Percentiles rank a stretch among this genome's conserved stretches.
phyloP scores from a whole-genome alignment of 2,113 vertebrate species.

The Machaerirhynchus nigripectus region DNA sequence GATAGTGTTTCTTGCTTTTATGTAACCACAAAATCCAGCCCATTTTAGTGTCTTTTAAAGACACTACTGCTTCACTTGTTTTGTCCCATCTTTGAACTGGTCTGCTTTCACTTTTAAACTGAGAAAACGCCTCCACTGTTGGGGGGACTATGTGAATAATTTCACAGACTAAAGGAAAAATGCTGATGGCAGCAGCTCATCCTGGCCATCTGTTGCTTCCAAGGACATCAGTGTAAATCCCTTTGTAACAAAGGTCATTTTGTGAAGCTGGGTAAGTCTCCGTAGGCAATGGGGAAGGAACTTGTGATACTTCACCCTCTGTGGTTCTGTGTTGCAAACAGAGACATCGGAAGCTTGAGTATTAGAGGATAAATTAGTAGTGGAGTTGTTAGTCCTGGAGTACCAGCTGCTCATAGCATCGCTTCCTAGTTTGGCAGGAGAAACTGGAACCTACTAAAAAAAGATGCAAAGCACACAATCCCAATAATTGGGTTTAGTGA shows the following conservation, averaged over 20 bases:
- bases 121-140: not conserved
- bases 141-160: not conserved
- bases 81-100: not conserved
- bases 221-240: constrained; percentile 1
- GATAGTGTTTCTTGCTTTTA: not conserved
- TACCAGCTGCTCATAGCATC: not conserved
- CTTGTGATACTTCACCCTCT: not conserved
- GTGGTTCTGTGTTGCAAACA: not conserved
- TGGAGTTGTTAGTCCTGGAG: not conserved
- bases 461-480: not conserved
- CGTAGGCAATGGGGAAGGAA: not conserved
- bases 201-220: constrained; percentile 40
- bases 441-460: not conserved
- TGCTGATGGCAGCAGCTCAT: constrained; percentile 29
- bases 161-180: not conserved
- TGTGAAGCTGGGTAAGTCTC: not conserved
- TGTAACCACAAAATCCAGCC: not conserved
- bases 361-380: not conserved
- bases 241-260: constrained; percentile 1
- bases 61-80: not conserved
- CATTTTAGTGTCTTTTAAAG: not conserved
- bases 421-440: not conserved
- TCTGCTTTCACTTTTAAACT: not conserved
- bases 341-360: not conserved
- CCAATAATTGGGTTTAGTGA: not conserved